Evolutionary conservation across 1,140 invertebrate species (phyloP).

Genomic region (Galendromus occidentalis): DNA sequence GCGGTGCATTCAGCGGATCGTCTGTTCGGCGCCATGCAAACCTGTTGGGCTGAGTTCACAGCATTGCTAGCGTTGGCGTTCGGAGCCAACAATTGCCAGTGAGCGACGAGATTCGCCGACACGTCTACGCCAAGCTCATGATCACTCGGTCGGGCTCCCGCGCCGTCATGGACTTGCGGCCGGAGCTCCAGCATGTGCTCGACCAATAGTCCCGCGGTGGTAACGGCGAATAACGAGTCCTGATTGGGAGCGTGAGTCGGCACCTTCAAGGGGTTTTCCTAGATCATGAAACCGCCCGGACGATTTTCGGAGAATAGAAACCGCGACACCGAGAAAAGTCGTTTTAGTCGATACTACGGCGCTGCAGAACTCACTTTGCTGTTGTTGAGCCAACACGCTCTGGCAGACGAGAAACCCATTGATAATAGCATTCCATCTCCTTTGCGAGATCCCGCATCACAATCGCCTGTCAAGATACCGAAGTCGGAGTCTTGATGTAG

Average conservation of each 20-base stretch:
- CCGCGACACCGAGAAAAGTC: no score
- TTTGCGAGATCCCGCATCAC: background rate
- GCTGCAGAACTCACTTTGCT: background rate
- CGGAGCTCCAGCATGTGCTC: conserved; percentile 76
- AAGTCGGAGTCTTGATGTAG: no score
- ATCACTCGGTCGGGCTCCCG: background rate
- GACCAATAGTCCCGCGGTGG: conserved; percentile 61
- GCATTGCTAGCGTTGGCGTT: background rate
- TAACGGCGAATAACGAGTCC: conserved; percentile 72
- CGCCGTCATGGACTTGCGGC: conserved; percentile 33
- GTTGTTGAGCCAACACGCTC: background rate
- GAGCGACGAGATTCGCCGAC: background rate
- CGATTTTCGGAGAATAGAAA: no score
- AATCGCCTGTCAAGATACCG: background rate
- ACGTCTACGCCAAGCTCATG: background rate
- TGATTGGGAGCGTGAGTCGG: background rate
- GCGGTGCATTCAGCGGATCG: conserved; percentile 23
- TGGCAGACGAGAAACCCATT: conserved; percentile 3
- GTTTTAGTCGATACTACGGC: no score
- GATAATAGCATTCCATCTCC: conserved; percentile 1
- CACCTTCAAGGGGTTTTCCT: background rate
- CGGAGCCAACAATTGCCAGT: background rate
- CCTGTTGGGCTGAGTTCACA: background rate
- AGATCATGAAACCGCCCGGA: no score
- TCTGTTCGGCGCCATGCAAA: background rate